Percentiles rank a stretch among this genome's conserved stretches.
These are phyloP conservation scores for Bryconaethiops microstoma DNA, from an alignment of 2,797 vertebrate species.

Conservation along the genomic window DNA sequence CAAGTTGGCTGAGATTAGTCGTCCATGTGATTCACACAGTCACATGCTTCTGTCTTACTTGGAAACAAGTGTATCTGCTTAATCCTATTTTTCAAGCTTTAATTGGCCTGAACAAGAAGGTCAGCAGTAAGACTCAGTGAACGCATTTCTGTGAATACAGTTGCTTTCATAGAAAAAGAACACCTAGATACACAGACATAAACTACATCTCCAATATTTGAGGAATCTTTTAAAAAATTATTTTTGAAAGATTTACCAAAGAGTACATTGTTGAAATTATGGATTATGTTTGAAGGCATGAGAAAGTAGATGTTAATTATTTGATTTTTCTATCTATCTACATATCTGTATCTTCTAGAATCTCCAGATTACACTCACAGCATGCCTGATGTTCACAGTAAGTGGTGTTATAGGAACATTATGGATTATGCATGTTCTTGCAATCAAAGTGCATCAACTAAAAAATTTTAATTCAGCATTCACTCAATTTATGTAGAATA, in stretches of 20 bases:
- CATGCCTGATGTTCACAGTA: background rate
- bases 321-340: background rate
- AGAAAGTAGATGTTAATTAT: no score
- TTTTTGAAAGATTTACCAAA: background rate
- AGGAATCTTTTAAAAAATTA: no score
- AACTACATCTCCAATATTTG: background rate
- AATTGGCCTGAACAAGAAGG: conserved; percentile 41
- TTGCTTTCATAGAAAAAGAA: background rate
- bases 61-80: conserved; percentile 48
- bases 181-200: background rate
- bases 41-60: conserved; percentile 70
- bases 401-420: background rate
- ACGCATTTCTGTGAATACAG: background rate
- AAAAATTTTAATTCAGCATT: background rate
- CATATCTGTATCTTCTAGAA: no score
- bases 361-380: background rate
- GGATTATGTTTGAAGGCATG: background rate
- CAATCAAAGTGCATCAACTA: background rate
- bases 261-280: background rate
- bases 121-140: conserved; percentile 1
- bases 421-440: background rate
- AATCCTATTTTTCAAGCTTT: conserved; percentile 50
- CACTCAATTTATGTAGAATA: no score
- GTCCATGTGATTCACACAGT: conserved; percentile 68
- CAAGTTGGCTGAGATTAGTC: conserved; percentile 43